Conservation (phyloP, 2,113 vertebrate species). For the Glareola pratincola region DNA sequence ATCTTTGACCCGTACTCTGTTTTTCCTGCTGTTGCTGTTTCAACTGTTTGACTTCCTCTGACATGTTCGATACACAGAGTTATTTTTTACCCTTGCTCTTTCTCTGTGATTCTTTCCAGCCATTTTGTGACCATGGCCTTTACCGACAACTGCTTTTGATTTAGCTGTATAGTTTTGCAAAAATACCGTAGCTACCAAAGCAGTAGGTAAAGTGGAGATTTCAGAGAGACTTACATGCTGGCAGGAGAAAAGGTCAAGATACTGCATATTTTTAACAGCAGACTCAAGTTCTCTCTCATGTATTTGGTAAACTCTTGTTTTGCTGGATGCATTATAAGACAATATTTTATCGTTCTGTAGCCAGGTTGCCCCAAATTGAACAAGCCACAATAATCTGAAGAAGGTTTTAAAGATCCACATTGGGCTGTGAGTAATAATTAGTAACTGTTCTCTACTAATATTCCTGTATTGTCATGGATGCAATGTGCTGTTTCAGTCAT, state of each 20-base stretch:
- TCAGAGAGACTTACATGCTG: background rate
- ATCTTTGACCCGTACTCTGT: background rate
- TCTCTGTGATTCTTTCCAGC: background rate
- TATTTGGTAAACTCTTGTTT: background rate
- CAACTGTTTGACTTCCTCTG: background rate
- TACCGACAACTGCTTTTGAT: background rate
- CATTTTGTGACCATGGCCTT: background rate
- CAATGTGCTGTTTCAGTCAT: background rate
- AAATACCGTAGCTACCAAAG: background rate
- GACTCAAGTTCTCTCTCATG: background rate
- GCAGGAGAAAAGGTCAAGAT: constrained; percentile 19
- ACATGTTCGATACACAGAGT: accelerated
- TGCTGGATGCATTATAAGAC: background rate
- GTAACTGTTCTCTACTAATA: background rate
- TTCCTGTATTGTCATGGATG: background rate
- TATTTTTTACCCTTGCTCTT: background rate
- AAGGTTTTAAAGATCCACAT: background rate
- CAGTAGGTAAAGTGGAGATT: background rate
- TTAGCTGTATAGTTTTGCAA: background rate
- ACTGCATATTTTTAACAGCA: background rate
- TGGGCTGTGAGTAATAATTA: background rate
- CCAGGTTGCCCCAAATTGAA: background rate
- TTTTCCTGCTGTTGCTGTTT: background rate
- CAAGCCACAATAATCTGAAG: background rate
- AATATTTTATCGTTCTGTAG: background rate